Conservation (phyloP, 2,113 vertebrate species). For the Micronycteris hirsuta region DNA sequence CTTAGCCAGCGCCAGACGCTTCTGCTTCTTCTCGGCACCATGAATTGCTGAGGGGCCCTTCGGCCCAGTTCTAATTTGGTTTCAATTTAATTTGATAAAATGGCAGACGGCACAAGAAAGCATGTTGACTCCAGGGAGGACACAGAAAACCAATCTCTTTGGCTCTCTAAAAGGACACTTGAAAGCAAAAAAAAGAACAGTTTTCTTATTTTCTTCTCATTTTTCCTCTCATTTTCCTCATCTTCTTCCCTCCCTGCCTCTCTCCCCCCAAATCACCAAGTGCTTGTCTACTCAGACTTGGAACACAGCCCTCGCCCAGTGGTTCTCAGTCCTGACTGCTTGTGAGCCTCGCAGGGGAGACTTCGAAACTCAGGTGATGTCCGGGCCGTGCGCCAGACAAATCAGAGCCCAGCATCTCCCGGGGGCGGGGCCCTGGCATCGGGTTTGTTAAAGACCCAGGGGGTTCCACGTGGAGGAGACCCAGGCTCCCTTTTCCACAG, state of each 20-base stretch:
- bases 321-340: not conserved
- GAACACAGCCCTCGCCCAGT: not conserved
- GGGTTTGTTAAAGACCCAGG: not conserved
- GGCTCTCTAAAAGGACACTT: not conserved
- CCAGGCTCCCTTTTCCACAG: not conserved
- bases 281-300: accelerated
- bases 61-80: conserved; percentile 14
- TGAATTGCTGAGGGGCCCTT: not conserved
- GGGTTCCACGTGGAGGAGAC: not conserved
- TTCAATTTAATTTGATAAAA: conserved; percentile 38
- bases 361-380: not conserved
- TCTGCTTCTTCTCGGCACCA: accelerated
- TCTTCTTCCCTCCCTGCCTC: not conserved
- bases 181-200: not conserved
- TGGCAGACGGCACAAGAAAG: conserved; percentile 14
- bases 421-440: accelerated
- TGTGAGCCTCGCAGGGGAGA: not conserved
- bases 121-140: not conserved
- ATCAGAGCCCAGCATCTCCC: accelerated
- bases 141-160: not conserved
- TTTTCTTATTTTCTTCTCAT: not conserved
- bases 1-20: accelerated
- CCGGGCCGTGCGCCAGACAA: not conserved
- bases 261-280: not conserved
- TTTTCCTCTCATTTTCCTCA: too few species aligned